Base-by-base conservation (phyloP, 2,888 invertebrate species). In the Tachina lurida region DNA sequence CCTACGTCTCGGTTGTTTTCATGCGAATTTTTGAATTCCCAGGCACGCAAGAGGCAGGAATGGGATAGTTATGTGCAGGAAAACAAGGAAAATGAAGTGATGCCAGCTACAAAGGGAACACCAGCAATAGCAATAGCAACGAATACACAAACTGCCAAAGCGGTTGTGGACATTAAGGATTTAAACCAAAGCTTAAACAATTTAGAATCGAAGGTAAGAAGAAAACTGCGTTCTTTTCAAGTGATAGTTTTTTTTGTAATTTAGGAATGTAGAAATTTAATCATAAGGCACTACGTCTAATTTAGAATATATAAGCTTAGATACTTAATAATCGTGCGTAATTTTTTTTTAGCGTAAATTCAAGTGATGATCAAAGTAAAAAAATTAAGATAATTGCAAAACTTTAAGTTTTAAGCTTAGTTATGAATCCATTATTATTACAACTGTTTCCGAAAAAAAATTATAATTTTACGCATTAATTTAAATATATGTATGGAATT, bases 141-240 rank as follows among this genome's bases (percentile, higher is more conserved):
- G 54, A 79, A 75, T 49, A 43, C 58, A 12, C 65, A 70, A 41
- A 10, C 67, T 17, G 43, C 9, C 15, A 67, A 84, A 22, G 47
- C n/a, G 7, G 52, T 54, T 9, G 43, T 78, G 17, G 75, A 74
- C 52, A 63, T 84, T 49, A 80, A 54, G 19, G 68, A 77, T 82
- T 76, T 87, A 85, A 90, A 90, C 89, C 90, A 91, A 90, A 90
- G 89, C 89, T 84, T 83, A 43, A 83, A 67, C 31, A 62, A 76
- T 49, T 63, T 79, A 45, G 86, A 86, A 76, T 45, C 86, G 43
- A 71, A 86, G 79, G 86, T 86, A 60, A 52, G 54, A 58, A 31
- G 31, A 7, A 0, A 41, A 10, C 2, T 19, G 0, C 19, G 10
- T 4, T 54, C 4, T 19, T 19, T 54, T 19, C 2, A 10, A 54